Evolutionary conservation across 2,797 vertebrate genomes (phyloP).

Genomic region (Myotis pilosus): DNA sequence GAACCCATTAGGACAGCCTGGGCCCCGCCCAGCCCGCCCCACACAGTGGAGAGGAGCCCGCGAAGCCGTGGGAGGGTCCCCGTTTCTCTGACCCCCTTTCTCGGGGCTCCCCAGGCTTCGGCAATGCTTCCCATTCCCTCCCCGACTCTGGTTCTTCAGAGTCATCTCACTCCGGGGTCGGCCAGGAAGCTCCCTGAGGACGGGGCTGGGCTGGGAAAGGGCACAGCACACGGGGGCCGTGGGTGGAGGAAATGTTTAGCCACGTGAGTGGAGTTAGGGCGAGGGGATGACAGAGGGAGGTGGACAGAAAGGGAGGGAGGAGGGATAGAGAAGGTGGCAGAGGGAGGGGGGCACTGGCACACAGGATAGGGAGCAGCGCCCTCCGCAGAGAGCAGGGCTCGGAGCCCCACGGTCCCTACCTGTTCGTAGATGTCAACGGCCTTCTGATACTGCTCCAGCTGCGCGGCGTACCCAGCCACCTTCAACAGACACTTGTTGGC

Average conservation of each 20-base stretch:
- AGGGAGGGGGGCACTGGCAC: rapidly evolving
- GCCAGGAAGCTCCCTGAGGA: background rate
- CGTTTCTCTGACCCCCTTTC: background rate
- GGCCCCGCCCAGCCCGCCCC: background rate
- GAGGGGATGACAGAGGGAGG: background rate
- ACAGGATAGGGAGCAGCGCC: background rate
- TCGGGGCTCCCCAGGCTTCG: rapidly evolving
- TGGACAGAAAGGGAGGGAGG: background rate
- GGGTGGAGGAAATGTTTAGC: background rate
- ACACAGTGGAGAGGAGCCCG: background rate
- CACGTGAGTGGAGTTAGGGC: too few relatives aligned
- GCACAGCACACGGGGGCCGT: rapidly evolving
- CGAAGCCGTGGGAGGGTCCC: rapidly evolving
- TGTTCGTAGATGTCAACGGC: slow-evolving; percentile 96
- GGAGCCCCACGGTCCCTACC: slow-evolving; percentile 78
- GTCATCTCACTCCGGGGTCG: background rate
- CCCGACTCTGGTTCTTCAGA: background rate
- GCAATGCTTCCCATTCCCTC: background rate
- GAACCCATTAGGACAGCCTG: background rate
- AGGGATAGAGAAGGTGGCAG: background rate
- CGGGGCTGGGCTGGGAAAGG: background rate
- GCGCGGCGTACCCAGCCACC: slow-evolving; percentile 93
- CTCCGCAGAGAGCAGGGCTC: background rate
- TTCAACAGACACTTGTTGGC: slow-evolving; percentile 97
- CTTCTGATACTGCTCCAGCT: slow-evolving; percentile 95